Evolutionary conservation across 2,113 vertebrate species (phyloP), one percentile per base, ranked within the genome.

Genomic region (Tragelaphus scriptus): DNA sequence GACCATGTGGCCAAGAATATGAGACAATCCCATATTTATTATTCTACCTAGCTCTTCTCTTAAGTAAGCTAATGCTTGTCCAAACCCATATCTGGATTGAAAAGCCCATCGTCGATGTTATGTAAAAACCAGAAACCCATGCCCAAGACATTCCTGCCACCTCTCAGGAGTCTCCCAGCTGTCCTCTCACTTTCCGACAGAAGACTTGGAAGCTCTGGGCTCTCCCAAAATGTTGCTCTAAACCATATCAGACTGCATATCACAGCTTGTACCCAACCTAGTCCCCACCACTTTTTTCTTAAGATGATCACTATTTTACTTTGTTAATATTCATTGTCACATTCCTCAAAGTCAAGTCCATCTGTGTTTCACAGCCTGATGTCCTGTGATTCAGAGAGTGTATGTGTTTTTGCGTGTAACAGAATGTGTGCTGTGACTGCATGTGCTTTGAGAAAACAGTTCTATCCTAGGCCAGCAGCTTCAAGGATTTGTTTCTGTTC

Each of bases 401-500:
- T 55, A 25, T 49, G 68, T 95, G 23, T 87, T 10, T 94, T 40
- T 65, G 49, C 49, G 12, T 88, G 2, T 47, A 68, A 77, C n/a
- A 63, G 53, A 92, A 32, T 23, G 40, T 91, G 25, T 59, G 49
- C 82, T 85, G 2, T 86, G 71, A 81, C 15, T 28, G 21, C 40
- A 2, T 21, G 44, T 96, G 94, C 97, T 97, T 98, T 98, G 97
- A 97, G 98, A 98, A 92, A 81, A 88, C 77, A 90, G 49, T 92
- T 94, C 93, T 49, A 36, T 95, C 28, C 65, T 63, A 84, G 97
- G 81, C 97, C 97, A 94, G 93, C 97, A 94, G 96, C 95, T 98
- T 98, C 97, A 98, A 98, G 98, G 98, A 97, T 98, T 98, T 99
- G 99, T 25, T 82, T 98, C 98, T 95, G 80, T 98, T 81, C 98